A percentile compares a stretch with the other conserved stretches of the same genome.
Evolutionary conservation across 2,113 vertebrate genomes (phyloP).

Genomic region (Myiagra hebetior): DNA sequence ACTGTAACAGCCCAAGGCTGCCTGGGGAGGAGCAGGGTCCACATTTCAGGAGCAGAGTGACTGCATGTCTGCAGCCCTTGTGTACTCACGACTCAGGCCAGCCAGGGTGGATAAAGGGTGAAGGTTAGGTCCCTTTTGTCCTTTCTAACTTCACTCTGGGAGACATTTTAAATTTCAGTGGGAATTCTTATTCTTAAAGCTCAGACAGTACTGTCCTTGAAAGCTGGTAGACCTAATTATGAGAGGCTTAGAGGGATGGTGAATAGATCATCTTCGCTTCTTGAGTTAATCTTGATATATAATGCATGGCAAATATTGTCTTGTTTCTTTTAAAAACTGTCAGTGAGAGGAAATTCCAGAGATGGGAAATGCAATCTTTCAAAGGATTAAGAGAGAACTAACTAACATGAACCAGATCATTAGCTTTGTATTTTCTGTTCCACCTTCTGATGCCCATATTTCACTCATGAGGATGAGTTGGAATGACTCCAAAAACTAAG

Average conservation of each 20-base stretch:
- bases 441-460: constrained; percentile 63
- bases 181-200: background rate
- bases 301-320: constrained; percentile 60
- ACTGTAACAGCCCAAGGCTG: background rate
- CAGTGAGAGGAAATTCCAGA: constrained; percentile 41
- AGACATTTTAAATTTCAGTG: background rate
- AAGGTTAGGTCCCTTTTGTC: background rate
- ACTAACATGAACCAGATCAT: constrained; percentile 72
- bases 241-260: constrained; percentile 50
- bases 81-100: background rate
- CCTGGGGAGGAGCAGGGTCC: background rate
- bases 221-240: constrained; percentile 51
- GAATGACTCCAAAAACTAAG: constrained; percentile 50
- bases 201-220: constrained; percentile 37
- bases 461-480: constrained; percentile 53
- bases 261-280: constrained; percentile 49
- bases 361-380: constrained; percentile 53
- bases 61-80: background rate
- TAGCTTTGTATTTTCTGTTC: constrained; percentile 71
- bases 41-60: background rate
- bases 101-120: background rate
- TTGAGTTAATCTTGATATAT: constrained; percentile 61
- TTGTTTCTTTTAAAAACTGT: constrained; percentile 57
- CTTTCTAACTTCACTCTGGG: background rate
- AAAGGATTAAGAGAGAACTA: constrained; percentile 68